Conservation (phyloP, 1,140 invertebrate species). For the Zaprionus lachaisei region DNA sequence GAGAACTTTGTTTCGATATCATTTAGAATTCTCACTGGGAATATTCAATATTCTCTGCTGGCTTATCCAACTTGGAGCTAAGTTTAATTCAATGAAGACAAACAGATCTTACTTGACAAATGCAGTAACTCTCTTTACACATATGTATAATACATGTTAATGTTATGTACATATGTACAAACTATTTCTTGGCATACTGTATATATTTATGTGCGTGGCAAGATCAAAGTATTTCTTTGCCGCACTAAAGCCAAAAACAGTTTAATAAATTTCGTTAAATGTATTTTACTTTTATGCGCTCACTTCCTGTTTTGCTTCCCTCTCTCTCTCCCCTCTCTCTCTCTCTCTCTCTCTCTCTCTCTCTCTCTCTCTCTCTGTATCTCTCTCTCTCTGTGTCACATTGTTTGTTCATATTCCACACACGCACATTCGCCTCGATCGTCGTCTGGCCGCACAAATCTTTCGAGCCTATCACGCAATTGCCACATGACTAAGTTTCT, state of each 20-base stretch:
- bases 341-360: neutral
- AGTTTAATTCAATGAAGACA: neutral
- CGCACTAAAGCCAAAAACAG: neutral
- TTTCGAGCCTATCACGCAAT: slow-evolving; percentile 65
- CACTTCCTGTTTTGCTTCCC: neutral
- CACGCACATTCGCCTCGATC: slow-evolving; percentile 22
- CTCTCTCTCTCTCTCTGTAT: neutral
- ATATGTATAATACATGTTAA: too few species aligned
- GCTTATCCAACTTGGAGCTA: too few species aligned
- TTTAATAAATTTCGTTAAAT: neutral
- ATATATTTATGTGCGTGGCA: neutral
- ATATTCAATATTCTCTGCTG: too few species aligned
- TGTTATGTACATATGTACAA: too few species aligned
- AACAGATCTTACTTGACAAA: neutral
- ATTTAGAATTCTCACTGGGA: too few species aligned
- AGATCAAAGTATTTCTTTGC: neutral
- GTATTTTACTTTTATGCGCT: neutral
- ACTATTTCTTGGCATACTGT: too few species aligned
- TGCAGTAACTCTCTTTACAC: too few species aligned
- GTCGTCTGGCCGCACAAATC: slow-evolving; percentile 16
- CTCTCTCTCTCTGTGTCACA: slow-evolving; percentile 3
- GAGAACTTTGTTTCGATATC: neutral
- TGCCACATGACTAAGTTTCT: slow-evolving; percentile 61
- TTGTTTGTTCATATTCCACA: neutral
- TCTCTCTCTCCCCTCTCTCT: neutral